Conservation (phyloP, 2,113 vertebrate genomes). For the Hippocampus comes region DNA sequence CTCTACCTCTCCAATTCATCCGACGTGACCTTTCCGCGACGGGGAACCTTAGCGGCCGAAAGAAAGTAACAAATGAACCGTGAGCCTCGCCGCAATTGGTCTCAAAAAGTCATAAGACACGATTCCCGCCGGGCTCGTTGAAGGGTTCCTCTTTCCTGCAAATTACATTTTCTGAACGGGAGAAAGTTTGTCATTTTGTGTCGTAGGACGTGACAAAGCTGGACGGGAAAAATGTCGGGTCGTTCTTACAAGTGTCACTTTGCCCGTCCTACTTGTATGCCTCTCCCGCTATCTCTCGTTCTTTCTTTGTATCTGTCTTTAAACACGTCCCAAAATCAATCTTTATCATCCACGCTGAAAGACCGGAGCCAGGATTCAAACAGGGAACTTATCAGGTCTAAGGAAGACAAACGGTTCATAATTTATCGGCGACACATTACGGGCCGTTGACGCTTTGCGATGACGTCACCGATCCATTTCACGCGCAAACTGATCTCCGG, state of each 20-base stretch:
- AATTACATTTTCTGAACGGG: background rate
- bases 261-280: background rate
- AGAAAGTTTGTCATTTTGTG: background rate
- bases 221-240: background rate
- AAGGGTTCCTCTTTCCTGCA: background rate
- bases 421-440: background rate
- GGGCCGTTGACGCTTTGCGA: background rate
- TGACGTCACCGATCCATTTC: conserved; percentile 36
- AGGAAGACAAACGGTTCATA: background rate
- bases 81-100: background rate
- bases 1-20: background rate
- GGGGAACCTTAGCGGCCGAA: background rate
- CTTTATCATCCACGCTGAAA: too few species aligned
- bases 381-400: background rate
- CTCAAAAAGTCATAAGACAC: background rate
- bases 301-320: background rate
- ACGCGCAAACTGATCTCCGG: conserved; percentile 55
- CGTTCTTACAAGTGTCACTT: conserved; percentile 11
- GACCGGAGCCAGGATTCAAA: too few species aligned
- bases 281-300: background rate
- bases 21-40: conserved; percentile 5
- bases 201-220: background rate
- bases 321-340: too few species aligned
- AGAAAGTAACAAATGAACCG: conserved; percentile 1
- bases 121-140: background rate